Percentiles rank a stretch among this genome's conserved stretches.
Evolutionary conservation across 2,888 invertebrate species (phyloP).

Genomic region (Melanchra persicariae): DNA sequence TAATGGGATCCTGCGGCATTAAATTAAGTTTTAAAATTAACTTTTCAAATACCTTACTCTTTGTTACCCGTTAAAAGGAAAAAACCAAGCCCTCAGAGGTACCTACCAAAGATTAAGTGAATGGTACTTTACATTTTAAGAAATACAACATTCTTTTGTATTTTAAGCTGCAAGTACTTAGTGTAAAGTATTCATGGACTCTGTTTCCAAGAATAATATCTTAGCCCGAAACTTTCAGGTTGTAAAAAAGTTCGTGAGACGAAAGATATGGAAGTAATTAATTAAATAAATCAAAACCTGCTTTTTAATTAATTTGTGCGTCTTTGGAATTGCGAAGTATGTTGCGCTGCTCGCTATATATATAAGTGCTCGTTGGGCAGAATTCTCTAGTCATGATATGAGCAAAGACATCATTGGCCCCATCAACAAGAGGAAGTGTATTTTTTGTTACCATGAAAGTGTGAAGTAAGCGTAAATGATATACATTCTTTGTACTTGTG

Average conservation of each 20-base stretch:
- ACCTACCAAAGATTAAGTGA: conserved; percentile 54
- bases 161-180: conserved; percentile 59
- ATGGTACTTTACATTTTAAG: conserved; percentile 53
- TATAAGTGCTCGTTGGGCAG: conserved; percentile 19
- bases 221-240: conserved; percentile 69
- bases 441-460: conserved; percentile 42
- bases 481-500: conserved; percentile 36
- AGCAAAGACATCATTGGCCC: conserved; percentile 46
- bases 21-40: conserved; percentile 76
- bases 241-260: conserved; percentile 68
- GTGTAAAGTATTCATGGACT: conserved; percentile 72
- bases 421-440: conserved; percentile 36
- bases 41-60: conserved; percentile 69
- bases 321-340: conserved; percentile 27
- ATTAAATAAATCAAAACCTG: conserved; percentile 68
- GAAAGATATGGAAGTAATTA: conserved; percentile 70
- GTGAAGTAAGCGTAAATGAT: conserved; percentile 47
- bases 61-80: conserved; percentile 63
- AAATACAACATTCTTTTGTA: conserved; percentile 59
- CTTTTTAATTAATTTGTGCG: conserved; percentile 58
- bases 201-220: conserved; percentile 73
- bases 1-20: conserved; percentile 75
- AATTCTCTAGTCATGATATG: conserved; percentile 41
- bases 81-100: conserved; percentile 46
- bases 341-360: conserved; percentile 33